Conservation (phyloP, 2,888 invertebrate genomes). For the Nineta flava region DNA sequence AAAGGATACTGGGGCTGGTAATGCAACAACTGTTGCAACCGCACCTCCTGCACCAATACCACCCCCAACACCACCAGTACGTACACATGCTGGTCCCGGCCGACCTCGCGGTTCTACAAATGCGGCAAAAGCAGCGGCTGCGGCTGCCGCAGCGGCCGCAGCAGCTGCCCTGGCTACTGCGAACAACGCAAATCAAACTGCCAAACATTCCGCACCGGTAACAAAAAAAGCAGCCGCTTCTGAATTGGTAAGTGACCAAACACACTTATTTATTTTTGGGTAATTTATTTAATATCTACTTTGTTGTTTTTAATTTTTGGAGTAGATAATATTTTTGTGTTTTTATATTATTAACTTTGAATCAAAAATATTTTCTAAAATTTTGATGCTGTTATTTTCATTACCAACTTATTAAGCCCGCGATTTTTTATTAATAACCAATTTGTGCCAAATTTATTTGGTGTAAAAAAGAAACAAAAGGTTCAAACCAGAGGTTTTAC, state of each 20-base stretch:
- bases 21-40: background rate
- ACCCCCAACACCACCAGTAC: conserved; percentile 13
- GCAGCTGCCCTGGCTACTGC: conserved; percentile 14
- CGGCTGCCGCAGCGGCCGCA: conserved; percentile 15
- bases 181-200: conserved; percentile 7
- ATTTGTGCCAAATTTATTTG: too few species aligned
- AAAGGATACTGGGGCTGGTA: background rate
- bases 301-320: background rate
- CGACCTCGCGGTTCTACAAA: conserved; percentile 25
- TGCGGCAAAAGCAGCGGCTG: conserved; percentile 21
- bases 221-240: conserved; percentile 1
- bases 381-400: too few species aligned
- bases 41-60: background rate
- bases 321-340: background rate
- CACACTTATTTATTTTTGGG: background rate
- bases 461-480: too few species aligned
- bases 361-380: too few species aligned
- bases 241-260: conserved; percentile 4
- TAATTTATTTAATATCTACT: background rate
- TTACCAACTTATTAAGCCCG: too few species aligned
- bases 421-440: too few species aligned
- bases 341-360: background rate
- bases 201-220: conserved; percentile 1
- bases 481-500: too few species aligned
- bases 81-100: conserved; percentile 21